A percentile compares a stretch with the other conserved stretches of the same genome.
Conservation (phyloP, 2,797 vertebrate species). For the Halcyon leucocephala region DNA sequence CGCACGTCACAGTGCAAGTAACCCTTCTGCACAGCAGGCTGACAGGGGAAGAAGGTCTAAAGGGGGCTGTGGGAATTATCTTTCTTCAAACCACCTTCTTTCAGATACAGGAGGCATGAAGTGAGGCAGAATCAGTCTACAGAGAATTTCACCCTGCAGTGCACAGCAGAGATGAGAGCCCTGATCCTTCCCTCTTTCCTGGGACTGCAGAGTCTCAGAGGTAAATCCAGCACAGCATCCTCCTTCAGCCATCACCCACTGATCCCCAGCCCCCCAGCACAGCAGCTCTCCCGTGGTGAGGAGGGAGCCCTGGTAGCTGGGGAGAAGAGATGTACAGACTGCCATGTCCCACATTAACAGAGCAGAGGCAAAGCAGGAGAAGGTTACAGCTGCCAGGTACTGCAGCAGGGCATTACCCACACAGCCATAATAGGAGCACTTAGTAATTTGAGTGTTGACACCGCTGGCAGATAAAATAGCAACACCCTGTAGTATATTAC, state of each 20-base stretch:
- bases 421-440: accelerated
- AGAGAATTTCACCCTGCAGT: background rate
- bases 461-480: background rate
- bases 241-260: background rate
- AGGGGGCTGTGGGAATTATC: background rate
- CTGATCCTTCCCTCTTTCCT: background rate
- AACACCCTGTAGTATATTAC: background rate
- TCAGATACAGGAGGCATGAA: background rate
- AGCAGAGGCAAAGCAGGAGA: background rate
- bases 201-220: background rate
- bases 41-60: background rate
- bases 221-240: background rate
- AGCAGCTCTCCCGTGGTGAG: background rate
- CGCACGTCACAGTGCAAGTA: background rate
- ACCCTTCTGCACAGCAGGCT: background rate
- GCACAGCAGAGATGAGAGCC: background rate
- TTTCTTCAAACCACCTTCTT: background rate
- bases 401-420: background rate
- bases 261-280: background rate
- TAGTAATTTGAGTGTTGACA: background rate
- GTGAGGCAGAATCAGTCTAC: background rate
- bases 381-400: background rate
- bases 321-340: background rate
- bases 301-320: background rate
- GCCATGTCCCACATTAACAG: accelerated